Evolutionary conservation across 2,113 vertebrate genomes (phyloP).

Genomic region (Bagarius yarrelli): DNA sequence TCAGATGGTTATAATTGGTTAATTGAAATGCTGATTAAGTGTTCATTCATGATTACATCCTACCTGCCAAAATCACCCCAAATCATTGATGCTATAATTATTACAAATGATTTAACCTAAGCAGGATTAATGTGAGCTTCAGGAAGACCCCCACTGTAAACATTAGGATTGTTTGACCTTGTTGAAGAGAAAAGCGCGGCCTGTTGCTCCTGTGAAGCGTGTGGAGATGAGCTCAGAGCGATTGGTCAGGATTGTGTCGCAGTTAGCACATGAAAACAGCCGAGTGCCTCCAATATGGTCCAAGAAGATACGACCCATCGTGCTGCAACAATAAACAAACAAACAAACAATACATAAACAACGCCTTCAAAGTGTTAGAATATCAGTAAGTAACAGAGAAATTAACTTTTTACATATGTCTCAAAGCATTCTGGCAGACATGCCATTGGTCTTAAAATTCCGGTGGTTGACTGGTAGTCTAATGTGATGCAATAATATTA

Average conservation of each 20-base stretch:
- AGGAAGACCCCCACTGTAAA: too few species aligned
- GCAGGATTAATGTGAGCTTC: too few species aligned
- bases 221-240: constrained; percentile 96
- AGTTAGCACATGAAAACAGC: constrained; percentile 97
- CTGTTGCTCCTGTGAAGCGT: constrained; percentile 94
- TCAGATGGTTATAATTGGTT: too few species aligned
- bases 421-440: background rate
- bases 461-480: background rate
- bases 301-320: constrained; percentile 95
- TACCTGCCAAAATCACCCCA: too few species aligned
- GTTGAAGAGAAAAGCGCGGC: constrained; percentile 96
- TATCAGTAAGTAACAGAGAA: background rate
- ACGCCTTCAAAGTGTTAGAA: too few species aligned
- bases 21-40: too few species aligned
- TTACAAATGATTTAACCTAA: too few species aligned
- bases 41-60: too few species aligned
- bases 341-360: background rate
- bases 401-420: too few species aligned
- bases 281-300: constrained; percentile 98
- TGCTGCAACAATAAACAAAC: constrained; percentile 1
- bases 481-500: background rate
- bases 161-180: constrained; percentile 69
- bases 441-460: too few species aligned
- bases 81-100: too few species aligned
- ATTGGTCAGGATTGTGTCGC: constrained; percentile 95